Base-by-base conservation (phyloP, 2,888 invertebrate species). In the Ryuthela nishihirai region DNA sequence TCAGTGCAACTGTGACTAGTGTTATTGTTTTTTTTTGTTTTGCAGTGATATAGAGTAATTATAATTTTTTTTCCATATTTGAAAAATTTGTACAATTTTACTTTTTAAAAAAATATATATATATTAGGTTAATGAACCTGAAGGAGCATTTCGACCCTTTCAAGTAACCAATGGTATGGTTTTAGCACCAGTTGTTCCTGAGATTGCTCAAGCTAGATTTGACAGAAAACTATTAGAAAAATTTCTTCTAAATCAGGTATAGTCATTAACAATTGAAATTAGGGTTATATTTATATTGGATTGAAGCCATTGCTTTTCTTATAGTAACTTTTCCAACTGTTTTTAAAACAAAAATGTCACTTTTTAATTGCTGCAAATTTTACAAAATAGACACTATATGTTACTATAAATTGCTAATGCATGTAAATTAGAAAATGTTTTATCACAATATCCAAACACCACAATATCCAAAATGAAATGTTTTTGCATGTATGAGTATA, bases 91-190 rank as follows among this genome's bases (percentile, higher is more conserved):
- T 20, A 10, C 24, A 36, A 6, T 32, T n/a, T 34, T 15, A 34
- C 20, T 52, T 52, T 10, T 15, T 45, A 36, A 10, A 17, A 26
- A 49, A 49, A 26, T n/a, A n/a, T n/a, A n/a, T n/a, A n/a, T n/a
- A 21, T 45, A 10, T 21, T 36, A 50, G 45, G 25, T 25, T 24
- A 35, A 17, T 29, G 32, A 49, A 32, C 35, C 36, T 15, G 47
- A 56, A 44, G 41, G 50, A 49, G 62, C 68, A 21, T 75, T 75
- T 65, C 70, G 71, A 70, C 73, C 72, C 45, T 76, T 78, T 64
- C 72, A 80, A 72, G 75, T 93, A 3, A 93, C 92, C 76, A 83
- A 82, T 32, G 88, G 90, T 71, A 94, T 95, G 93, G 82, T 84
- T 70, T 70, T 95, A 59, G 93, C 95, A 2, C 90, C 90, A 0